These are phyloP conservation scores for Alsophila aescularia DNA, from an alignment of 2,888 invertebrate species.

Conservation along the genomic window DNA sequence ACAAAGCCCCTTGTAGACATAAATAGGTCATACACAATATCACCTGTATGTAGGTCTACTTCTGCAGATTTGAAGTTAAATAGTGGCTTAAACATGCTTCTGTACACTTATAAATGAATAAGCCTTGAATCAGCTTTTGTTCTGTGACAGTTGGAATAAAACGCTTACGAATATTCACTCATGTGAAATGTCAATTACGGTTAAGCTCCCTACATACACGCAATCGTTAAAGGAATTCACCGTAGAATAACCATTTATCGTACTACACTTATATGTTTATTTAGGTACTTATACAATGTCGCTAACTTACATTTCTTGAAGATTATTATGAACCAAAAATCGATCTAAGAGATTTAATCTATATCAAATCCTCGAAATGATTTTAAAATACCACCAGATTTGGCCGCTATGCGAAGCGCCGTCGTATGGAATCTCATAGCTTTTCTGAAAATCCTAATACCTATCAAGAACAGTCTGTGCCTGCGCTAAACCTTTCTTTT, in stretches of 20 bases:
- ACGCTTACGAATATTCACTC: conserved; percentile 2
- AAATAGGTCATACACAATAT: conserved; percentile 1
- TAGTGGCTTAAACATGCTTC: neutral
- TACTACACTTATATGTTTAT: no score
- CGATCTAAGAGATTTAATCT: neutral
- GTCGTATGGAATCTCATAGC: neutral
- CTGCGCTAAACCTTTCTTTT: neutral
- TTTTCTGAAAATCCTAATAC: neutral
- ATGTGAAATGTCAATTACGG: neutral
- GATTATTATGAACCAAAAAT: no score
- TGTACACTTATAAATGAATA: conserved; percentile 2
- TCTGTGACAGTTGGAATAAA: conserved; percentile 1
- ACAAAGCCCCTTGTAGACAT: conserved; percentile 1
- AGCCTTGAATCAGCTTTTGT: conserved; percentile 3
- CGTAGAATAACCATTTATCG: no score
- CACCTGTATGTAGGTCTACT: neutral
- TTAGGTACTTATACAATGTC: no score
- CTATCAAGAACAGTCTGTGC: neutral
- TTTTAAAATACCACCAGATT: neutral
- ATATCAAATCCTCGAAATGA: neutral
- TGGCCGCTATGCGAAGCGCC: neutral
- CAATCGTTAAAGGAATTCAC: no score
- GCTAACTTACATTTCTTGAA: no score
- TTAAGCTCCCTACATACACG: no score
- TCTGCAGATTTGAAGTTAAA: conserved; percentile 1